phyloP scores from a whole-genome alignment of 2,888 invertebrate species.

The Ernsta delagoae region DNA sequence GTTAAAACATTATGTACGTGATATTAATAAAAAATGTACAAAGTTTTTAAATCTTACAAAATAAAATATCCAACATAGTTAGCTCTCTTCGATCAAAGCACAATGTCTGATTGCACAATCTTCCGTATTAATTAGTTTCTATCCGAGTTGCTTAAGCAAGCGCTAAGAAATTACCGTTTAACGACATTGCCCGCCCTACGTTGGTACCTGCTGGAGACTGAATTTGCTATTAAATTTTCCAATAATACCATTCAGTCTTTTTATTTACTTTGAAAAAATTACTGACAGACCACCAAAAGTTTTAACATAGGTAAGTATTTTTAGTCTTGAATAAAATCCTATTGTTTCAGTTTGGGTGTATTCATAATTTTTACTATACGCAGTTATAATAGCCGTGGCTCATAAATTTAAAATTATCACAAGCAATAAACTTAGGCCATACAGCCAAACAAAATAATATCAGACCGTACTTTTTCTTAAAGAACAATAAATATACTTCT shows the following conservation, averaged over 20 bases:
- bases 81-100: neutral
- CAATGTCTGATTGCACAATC: slow-evolving; percentile 60
- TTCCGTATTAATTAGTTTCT: slow-evolving; percentile 75
- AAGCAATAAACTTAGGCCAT: neutral
- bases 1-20: no score
- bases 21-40: no score
- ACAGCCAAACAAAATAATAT: neutral
- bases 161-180: slow-evolving; percentile 63
- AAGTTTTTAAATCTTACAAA: neutral
- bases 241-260: no score
- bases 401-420: neutral
- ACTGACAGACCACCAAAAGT: no score
- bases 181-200: slow-evolving; percentile 20
- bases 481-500: neutral
- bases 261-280: no score
- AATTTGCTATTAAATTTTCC: no score
- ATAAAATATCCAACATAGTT: neutral
- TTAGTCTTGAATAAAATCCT: no score
- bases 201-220: no score
- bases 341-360: no score
- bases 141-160: slow-evolving; percentile 60
- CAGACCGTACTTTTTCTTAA: neutral
- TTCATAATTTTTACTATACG: no score
- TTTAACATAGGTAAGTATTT: no score
- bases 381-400: no score